Evolutionary conservation across 2,113 vertebrate species (phyloP), one percentile per base, ranked within the genome.

Genomic region (Phoenicopterus ruber): DNA sequence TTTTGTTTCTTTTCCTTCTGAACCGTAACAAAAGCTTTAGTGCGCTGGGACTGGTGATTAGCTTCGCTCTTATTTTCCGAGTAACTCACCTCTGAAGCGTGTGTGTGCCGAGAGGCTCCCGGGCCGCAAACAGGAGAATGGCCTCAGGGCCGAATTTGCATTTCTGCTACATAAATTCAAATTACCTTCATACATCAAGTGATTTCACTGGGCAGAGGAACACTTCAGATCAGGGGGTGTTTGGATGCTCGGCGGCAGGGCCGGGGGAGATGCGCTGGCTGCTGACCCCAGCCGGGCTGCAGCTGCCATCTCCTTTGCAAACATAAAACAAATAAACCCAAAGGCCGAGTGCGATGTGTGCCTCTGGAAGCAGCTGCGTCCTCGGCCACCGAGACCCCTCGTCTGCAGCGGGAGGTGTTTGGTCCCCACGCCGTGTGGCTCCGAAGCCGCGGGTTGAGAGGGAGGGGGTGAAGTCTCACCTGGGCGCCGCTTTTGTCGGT

Each of bases 101-200:
- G 42, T 32, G 34, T 62, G 76, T 57, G 74, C 81, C 3, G 4
- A 79, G 80, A 70, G 26, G 73, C 69, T 88, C 49, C 14, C 0
- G 9, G 47, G 71, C 70, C 8, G 5, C 31, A 1, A 62, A 17
- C 71, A 42, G 91, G 82, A 90, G 74, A 78, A 78, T 6, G 40
- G 76, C 92, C 92, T 78, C 52, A 1, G 92, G 95, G 92, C 76
- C 70, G 46, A 31, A 96, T 95, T 94, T 90, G 88, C 88, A 86
- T 94, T 96, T 90, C 90, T 92, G 44, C 63, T 90, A 15, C 83
- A 49, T 44, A 94, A 95, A 92, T 96, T 88, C 88, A 90, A 86
- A 92, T 94, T 36, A 25, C 20, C 32, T 19, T 77, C 58, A 29
- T 78, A 31, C 17, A 72, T 86, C 59, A 63, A 80, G 62, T 7